Base-by-base conservation (phyloP, 2,113 vertebrate genomes). In the Elanus axillaris region DNA sequence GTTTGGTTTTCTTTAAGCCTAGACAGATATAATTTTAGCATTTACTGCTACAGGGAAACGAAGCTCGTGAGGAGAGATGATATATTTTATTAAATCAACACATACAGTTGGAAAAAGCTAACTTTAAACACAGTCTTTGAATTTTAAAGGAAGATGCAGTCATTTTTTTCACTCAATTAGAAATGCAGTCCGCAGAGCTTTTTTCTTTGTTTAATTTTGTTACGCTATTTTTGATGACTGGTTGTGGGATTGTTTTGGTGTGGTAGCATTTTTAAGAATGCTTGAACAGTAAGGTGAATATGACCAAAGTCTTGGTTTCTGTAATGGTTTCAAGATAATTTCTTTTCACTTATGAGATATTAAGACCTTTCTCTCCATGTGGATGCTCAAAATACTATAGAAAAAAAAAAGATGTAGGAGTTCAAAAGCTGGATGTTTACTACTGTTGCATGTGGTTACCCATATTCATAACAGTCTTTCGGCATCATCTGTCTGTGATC, bases 401-500 rank as follows among this genome's bases (percentile, higher is more conserved):
- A 23, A 69, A 87, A 23, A 69, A 87, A 64, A 68, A 77, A 50
- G 6, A 93, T 10, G 21, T 16, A 58, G 5, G 3, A 9, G 1
- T 89, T 77, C 66, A 69, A 90, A 94, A 76, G 45, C 74, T 85
- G 16, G 20, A 56, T 82, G n/a, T 94, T 94, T 93, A 75, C 64
- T 68, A 34, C 58, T 80, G 25, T 42, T 88, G 53, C 32, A 25
- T 87, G 26, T 74, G 40, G 42, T 66, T 94, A 63, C 62, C 66
- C 78, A 34, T 60, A 64, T 78, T 92, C 77, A 29, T 71, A 94
- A 74, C 38, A 90, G 48, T 85, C 85, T 62, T 73, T 79, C 63
- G 77, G 36, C 75, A 86, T 90, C 67, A n/a, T 93, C 81, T 86
- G 69, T 79, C 88, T 68, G 69, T 62, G 92, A 92, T 94, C 86